Evolutionary conservation across 2,113 vertebrate species (phyloP).

Genomic region (Ciconia maguari): DNA sequence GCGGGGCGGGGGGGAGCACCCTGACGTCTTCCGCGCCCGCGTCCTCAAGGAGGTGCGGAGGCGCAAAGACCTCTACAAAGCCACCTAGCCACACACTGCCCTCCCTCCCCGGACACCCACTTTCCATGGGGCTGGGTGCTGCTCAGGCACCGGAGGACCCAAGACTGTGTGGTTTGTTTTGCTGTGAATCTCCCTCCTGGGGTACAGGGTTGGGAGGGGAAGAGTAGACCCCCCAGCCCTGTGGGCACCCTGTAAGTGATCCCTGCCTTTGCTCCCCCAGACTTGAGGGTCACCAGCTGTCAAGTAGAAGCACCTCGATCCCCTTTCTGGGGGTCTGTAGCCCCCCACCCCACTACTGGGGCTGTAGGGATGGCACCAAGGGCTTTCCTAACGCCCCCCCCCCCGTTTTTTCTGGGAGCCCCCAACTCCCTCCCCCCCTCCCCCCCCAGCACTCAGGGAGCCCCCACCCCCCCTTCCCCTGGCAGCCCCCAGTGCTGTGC

Average conservation of each 20-base stretch:
- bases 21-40: conserved; percentile 81
- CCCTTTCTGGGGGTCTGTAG: neutral
- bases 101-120: accelerated
- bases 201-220: neutral
- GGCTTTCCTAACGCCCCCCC: neutral
- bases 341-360: neutral
- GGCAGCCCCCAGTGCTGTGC: neutral
- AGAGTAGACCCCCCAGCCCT: neutral
- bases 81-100: neutral
- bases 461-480: neutral
- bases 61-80: conserved; percentile 89
- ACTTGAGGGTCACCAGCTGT: neutral
- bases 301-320: neutral
- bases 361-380: neutral
- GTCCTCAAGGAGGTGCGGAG: conserved; percentile 88
- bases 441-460: neutral
- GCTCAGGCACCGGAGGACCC: accelerated
- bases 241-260: neutral
- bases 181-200: conserved; percentile 26
- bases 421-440: neutral
- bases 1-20: conserved; percentile 75
- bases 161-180: neutral
- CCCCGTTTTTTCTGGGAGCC: neutral
- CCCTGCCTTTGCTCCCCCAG: neutral
- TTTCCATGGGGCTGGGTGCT: neutral